Percentiles rank a stretch among this genome's conserved stretches.
Conservation (phyloP, 2,113 vertebrate genomes). For the Bothrops jararaca region DNA sequence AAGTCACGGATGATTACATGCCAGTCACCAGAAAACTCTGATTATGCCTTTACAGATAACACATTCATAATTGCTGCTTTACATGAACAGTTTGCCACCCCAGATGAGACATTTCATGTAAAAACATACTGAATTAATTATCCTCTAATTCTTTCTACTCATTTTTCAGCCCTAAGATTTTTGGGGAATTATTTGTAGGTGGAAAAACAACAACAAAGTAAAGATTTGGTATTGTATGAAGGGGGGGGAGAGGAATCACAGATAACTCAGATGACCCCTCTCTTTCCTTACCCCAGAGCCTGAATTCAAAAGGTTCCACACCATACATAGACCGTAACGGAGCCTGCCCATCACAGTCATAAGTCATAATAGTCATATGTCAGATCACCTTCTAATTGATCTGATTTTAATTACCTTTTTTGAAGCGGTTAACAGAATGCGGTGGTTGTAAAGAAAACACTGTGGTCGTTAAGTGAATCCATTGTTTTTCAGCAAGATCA, state of each 20-base stretch:
- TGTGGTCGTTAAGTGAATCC: not conserved
- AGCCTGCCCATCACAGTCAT: not conserved
- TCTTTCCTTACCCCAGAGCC: not conserved
- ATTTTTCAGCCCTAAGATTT: not conserved
- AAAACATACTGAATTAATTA: not conserved
- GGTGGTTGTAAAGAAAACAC: not conserved
- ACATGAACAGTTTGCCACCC: not conserved
- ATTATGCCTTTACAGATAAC: not conserved
- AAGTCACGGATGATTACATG: not conserved
- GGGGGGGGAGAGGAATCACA: not conserved
- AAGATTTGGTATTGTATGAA: not conserved
- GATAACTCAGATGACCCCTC: not conserved
- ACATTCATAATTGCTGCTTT: not conserved
- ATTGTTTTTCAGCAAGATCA: not conserved
- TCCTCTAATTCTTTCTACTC: not conserved
- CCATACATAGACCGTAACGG: not conserved
- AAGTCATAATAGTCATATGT: not conserved
- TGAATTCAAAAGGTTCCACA: not conserved
- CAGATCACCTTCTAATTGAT: not conserved
- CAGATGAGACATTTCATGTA: not conserved
- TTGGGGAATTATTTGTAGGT: not conserved
- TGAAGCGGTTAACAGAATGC: not conserved
- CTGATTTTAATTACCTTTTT: not conserved
- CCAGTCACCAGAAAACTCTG: not conserved
- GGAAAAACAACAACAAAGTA: not conserved